phyloP scores from a whole-genome alignment of 2,797 vertebrate genomes.

The Dipus sagitta region DNA sequence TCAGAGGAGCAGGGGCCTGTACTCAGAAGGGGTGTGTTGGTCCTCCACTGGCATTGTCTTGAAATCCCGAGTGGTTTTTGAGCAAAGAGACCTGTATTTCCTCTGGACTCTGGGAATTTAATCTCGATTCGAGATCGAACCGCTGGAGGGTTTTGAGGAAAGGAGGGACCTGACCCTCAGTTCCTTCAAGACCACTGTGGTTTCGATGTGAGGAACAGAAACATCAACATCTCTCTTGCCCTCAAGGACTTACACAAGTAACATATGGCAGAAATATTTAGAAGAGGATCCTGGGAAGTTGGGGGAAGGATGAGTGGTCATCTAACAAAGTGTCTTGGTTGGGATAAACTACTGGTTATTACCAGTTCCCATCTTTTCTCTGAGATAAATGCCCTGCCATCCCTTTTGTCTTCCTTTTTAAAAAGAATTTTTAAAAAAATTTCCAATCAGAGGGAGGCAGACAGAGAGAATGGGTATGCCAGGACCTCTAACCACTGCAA shows the following conservation, averaged over 20 bases:
- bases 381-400: not conserved
- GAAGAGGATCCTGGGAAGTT: not conserved
- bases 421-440: too few relatives aligned
- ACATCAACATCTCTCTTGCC: too few relatives aligned
- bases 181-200: not conserved
- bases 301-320: not conserved
- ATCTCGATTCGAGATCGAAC: not conserved
- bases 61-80: slow-evolving; percentile 6
- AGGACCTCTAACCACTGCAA: too few relatives aligned
- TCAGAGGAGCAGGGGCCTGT: not conserved
- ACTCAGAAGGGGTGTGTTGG: not conserved
- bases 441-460: too few relatives aligned
- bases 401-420: not conserved
- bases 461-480: too few relatives aligned
- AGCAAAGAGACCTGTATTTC: not conserved
- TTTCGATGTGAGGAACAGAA: not conserved
- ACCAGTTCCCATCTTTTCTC: not conserved
- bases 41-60: not conserved
- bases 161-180: not conserved
- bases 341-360: not conserved
- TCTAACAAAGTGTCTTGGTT: not conserved
- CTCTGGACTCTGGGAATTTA: not conserved
- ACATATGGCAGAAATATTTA: not conserved
- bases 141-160: not conserved
- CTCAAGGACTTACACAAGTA: not conserved